phyloP scores from a whole-genome alignment of 2,797 vertebrate genomes.

The Poeciliopsis turneri region DNA sequence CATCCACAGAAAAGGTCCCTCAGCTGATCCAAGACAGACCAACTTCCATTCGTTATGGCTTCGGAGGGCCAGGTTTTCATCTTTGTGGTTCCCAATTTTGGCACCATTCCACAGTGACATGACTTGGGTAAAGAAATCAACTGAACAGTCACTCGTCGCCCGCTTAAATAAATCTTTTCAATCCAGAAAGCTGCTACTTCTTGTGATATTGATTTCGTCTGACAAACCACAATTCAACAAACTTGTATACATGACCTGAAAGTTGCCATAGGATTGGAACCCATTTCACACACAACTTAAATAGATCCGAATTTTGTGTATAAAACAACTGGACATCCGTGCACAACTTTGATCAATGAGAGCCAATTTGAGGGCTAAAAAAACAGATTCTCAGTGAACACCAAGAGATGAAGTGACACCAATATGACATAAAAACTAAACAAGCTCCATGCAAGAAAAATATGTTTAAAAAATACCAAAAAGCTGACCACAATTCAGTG shows the following conservation, averaged over 20 bases:
- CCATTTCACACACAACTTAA: not conserved
- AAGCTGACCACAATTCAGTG: conserved; percentile 10
- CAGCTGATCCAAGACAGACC: not conserved
- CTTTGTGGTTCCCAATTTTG: not conserved
- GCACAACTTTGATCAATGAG: conserved; percentile 10
- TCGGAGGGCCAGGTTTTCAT: not conserved
- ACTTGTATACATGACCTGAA: not conserved
- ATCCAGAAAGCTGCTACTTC: not conserved
- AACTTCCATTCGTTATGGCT: not conserved
- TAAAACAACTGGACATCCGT: not conserved
- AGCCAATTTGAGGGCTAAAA: conserved; percentile 23
- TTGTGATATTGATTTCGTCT: not conserved
- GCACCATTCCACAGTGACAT: not conserved
- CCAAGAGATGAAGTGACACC: conserved; percentile 53
- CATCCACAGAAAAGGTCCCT: not conserved
- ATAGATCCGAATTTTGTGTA: not conserved
- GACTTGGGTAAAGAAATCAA: not conserved
- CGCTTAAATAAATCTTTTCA: not conserved
- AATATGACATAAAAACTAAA: conserved; percentile 33
- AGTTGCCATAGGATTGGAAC: not conserved
- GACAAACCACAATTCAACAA: not conserved
- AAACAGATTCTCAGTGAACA: conserved; percentile 34
- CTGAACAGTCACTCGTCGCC: not conserved
- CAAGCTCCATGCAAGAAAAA: not conserved
- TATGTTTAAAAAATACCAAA: conserved; percentile 5